Conservation (phyloP, 2,113 vertebrate genomes). For the Ictalurus furcatus region DNA sequence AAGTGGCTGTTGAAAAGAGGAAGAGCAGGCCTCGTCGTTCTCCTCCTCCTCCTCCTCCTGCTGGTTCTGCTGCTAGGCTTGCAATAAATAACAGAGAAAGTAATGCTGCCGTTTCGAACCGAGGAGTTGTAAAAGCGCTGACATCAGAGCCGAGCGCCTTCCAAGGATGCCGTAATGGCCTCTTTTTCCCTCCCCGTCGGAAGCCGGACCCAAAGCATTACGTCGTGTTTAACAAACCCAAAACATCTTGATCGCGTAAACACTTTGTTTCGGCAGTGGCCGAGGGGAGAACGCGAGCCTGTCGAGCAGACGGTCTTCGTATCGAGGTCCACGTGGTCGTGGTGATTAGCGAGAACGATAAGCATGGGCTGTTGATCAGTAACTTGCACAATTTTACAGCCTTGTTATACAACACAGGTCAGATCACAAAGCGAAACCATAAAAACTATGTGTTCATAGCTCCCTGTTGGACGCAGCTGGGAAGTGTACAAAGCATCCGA, state of each 20-base stretch:
- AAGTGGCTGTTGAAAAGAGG: conserved; percentile 41
- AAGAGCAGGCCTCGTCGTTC: conserved; percentile 28
- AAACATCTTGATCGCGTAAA: conserved; percentile 48
- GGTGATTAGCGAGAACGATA: background rate
- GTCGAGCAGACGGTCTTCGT: background rate
- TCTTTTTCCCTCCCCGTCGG: conserved; percentile 36
- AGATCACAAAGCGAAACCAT: background rate
- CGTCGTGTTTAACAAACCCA: conserved; percentile 61
- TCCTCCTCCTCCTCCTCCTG: conserved; percentile 10
- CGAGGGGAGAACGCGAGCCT: background rate
- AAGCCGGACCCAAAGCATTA: conserved; percentile 54
- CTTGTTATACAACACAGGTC: background rate
- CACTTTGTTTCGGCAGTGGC: background rate
- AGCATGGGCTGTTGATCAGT: background rate
- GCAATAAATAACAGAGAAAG: conserved; percentile 57
- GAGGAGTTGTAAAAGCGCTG: conserved; percentile 63
- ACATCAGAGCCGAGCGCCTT: conserved; percentile 63
- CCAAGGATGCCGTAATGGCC: conserved; percentile 67
- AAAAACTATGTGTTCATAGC: background rate
- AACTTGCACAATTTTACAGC: background rate
- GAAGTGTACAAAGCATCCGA: background rate
- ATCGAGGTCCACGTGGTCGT: background rate
- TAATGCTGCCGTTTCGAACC: conserved; percentile 59
- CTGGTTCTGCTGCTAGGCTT: conserved; percentile 42
- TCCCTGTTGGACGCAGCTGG: conserved; percentile 4